Conservation (phyloP, 2,888 invertebrate species). For the Drosophila engyochracea region DNA sequence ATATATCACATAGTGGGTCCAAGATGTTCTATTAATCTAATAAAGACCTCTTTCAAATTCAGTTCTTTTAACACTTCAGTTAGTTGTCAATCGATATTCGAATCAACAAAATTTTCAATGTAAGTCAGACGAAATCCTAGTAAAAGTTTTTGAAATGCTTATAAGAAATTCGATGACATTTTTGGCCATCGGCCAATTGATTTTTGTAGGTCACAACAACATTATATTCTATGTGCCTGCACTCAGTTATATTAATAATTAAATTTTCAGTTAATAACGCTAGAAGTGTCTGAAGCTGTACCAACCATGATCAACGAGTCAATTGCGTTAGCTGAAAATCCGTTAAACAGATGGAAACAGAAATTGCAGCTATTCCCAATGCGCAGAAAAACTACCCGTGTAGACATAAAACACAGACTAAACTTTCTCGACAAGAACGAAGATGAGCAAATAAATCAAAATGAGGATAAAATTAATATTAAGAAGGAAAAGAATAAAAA, state of each 20-base stretch:
- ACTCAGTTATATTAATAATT: not conserved
- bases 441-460: not conserved
- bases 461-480: not conserved
- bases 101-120: not conserved
- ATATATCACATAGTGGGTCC: no score
- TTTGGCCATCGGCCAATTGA: not conserved
- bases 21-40: not conserved
- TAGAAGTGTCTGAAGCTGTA: not conserved
- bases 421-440: not conserved
- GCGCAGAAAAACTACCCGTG: not conserved
- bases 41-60: not conserved
- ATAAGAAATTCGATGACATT: not conserved
- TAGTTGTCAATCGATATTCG: not conserved
- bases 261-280: not conserved
- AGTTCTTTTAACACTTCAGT: not conserved
- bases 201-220: not conserved
- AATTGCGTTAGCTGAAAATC: not conserved
- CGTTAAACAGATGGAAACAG: not conserved
- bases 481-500: not conserved
- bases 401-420: not conserved
- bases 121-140: constrained; percentile 10
- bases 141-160: constrained; percentile 4
- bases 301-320: not conserved
- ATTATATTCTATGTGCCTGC: not conserved
- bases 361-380: not conserved